These are phyloP conservation scores for Drosophila bocki DNA, from an alignment of 1,140 invertebrate species.

Conservation along the genomic window DNA sequence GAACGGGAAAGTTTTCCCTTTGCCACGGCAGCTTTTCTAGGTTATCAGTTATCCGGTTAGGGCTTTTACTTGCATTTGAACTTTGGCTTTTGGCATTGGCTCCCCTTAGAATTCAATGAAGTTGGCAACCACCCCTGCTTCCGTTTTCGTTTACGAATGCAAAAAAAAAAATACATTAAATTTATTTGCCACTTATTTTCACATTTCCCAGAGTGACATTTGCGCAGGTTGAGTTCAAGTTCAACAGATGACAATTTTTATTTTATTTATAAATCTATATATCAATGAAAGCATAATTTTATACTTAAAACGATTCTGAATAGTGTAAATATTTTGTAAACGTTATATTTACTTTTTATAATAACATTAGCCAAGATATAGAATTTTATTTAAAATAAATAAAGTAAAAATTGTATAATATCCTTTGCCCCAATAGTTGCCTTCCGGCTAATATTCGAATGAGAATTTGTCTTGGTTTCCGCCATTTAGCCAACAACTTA, in stretches of 20 bases:
- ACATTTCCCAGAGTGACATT: neutral
- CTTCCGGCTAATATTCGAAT: neutral
- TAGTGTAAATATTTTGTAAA: neutral
- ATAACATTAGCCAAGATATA: neutral
- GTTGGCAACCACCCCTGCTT: neutral
- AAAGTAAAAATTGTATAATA: too few relatives aligned
- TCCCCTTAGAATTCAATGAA: constrained; percentile 5
- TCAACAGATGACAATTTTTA: neutral
- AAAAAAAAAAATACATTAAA: neutral
- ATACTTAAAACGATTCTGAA: neutral
- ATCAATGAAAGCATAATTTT: neutral
- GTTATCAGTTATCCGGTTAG: constrained; percentile 41
- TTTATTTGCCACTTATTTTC: neutral
- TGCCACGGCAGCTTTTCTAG: constrained; percentile 27
- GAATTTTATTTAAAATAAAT: too few relatives aligned
- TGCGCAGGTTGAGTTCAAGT: neutral
- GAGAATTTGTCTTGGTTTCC: neutral
- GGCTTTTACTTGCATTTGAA: constrained; percentile 29
- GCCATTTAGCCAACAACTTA: constrained; percentile 28
- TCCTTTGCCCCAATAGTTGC: neutral
- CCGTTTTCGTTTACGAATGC: neutral
- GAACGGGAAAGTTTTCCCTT: constrained; percentile 23
- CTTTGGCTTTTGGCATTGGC: constrained; percentile 28
- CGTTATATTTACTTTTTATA: neutral
- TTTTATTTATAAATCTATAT: neutral